Base-by-base conservation (phyloP, 2,888 invertebrate genomes). In the Dorcus parallelipipedus region DNA sequence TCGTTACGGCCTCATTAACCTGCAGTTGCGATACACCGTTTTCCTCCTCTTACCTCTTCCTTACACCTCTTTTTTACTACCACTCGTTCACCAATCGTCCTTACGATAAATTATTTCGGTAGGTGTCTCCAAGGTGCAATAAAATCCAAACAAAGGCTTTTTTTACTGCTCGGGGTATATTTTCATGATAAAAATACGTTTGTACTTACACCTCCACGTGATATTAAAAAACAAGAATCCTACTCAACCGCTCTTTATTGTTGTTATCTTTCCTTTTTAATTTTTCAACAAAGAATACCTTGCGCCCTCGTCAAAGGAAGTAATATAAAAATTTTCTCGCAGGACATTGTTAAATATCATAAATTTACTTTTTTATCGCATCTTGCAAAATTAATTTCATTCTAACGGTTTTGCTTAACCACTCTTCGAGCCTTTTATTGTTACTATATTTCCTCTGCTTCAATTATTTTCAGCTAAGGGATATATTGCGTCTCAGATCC, bases 141-240 rank as follows among this genome's bases (percentile, higher is more conserved):
- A 69, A 70, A 70, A 70, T 69, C 69, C 67, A 69, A 70, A 68
- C 69, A 71, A 70, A 68, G 64, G 52, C 49, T 52, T 50, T 54
- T 50, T 50, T 53, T 40, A 54, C 45, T 9, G 20, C 14, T 51
- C 54, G 50, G 48, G 23, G 33, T 49, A 57, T 57, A 57, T 57
- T 48, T 56, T 52, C 40, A 23, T 49, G 42, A 53, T 51, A 58
- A 60, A 51, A 45, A 54, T 54, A 50, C 45, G 45, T 53, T 55
- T 45, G 45, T 45, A 33, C 26, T 33, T 33, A 33, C 26, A 33
- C 26, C 26, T 33, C 26, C 26, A 33, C 7, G 26, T 33, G 26
- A 33, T 33, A 33, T 33, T 33, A 33, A 33, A 33, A 33, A 47
- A 17, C 54, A 54, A 54, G 48, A 54, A 54, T 48, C 40, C 10